A percentile compares a stretch with the other conserved stretches of the same genome.
phyloP scores from a whole-genome alignment of 2,888 invertebrate species.

The Machimus atricapillus region DNA sequence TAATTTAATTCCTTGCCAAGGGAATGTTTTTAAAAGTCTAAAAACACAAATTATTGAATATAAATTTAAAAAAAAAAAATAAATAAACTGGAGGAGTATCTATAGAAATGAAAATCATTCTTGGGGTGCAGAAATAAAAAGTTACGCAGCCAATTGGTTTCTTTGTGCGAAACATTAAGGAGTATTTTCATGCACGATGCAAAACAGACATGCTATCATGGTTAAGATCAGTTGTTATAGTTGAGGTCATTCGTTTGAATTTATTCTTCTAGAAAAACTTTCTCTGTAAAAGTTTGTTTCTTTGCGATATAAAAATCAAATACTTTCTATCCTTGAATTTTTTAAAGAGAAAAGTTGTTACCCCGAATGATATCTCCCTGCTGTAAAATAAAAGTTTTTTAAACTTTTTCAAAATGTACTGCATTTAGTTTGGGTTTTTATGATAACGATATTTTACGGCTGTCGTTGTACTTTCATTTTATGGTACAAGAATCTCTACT shows the following conservation, averaged over 20 bases:
- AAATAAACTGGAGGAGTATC: not conserved
- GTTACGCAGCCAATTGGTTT: not conserved
- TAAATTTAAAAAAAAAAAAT: not conserved
- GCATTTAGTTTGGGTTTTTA: not conserved
- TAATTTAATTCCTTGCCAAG: not conserved
- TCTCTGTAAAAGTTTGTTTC: not conserved
- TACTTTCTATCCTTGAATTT: not conserved
- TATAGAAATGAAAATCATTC: not conserved
- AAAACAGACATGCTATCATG: not conserved
- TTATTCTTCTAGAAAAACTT: not conserved
- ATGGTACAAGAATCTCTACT: not conserved
- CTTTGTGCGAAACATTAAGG: not conserved
- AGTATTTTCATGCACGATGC: not conserved
- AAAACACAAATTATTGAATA: not conserved
- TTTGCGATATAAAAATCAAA: not conserved
- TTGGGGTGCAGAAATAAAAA: not conserved
- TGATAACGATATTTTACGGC: not conserved
- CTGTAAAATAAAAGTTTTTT: not conserved
- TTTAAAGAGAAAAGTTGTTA: not conserved
- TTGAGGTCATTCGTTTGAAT: not conserved
- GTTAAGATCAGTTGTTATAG: not conserved
- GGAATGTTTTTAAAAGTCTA: not conserved
- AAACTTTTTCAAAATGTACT: not conserved
- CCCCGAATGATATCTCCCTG: not conserved
- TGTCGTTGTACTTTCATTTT: not conserved